Conservation (phyloP, 2,113 vertebrate species). For the Gopherus flavomarginatus region DNA sequence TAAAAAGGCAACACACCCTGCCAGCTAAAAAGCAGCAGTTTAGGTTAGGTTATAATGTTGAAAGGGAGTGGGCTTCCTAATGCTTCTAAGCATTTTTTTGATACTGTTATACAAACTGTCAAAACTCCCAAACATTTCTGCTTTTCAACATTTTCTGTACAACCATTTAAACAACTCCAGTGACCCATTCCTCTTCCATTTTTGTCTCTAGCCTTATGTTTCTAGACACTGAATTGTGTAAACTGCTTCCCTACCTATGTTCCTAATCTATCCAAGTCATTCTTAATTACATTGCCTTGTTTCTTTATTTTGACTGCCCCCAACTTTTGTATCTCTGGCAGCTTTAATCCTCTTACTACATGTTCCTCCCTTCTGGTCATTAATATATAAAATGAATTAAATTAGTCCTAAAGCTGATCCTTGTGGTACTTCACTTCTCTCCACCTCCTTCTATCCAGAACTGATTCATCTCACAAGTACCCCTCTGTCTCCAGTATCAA, state of each 20-base stretch:
- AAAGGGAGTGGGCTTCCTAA: not conserved
- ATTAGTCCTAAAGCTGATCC: not conserved
- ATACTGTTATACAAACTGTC: conserved; percentile 1
- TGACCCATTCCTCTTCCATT: not conserved
- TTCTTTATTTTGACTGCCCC: not conserved
- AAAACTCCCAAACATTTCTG: not conserved
- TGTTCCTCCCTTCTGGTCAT: not conserved
- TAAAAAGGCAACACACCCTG: not conserved
- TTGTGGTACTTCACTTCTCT: not conserved
- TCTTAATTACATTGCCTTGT: not conserved
- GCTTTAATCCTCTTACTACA: not conserved
- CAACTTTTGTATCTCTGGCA: not conserved
- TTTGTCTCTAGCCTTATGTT: not conserved
- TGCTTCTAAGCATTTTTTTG: not conserved
- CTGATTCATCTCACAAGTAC: not conserved
- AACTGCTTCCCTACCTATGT: not conserved
- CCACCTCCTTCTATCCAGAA: not conserved
- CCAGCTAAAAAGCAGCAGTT: not conserved
- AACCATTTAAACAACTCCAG: not conserved
- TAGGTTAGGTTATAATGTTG: not conserved
- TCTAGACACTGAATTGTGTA: not conserved
- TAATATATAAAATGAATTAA: not conserved
- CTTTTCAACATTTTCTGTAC: conserved; percentile 2
- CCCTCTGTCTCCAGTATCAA: not conserved
- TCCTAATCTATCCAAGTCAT: not conserved